A percentile compares a stretch with the other conserved stretches of the same genome.
Conservation (phyloP, 2,888 invertebrate genomes). For the Nymphalis urticae region DNA sequence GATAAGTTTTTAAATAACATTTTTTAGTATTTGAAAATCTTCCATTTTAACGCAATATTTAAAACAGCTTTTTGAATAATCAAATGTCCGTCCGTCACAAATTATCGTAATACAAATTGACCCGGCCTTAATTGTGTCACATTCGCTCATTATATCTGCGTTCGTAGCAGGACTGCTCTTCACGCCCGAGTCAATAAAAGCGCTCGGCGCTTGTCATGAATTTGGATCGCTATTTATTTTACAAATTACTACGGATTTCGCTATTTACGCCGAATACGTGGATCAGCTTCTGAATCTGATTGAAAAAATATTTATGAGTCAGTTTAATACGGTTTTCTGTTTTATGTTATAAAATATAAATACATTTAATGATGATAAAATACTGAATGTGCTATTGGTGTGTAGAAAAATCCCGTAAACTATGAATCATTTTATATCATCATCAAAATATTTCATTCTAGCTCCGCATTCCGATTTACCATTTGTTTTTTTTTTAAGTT, state of each 20-base stretch:
- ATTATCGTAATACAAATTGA: slow-evolving; percentile 23
- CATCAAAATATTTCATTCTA: no score
- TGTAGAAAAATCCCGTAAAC: no score
- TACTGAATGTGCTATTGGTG: no score
- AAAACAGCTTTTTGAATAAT: neutral
- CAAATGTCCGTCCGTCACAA: neutral
- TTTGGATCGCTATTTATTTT: slow-evolving; percentile 19
- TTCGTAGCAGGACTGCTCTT: slow-evolving; percentile 25
- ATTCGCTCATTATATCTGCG: slow-evolving; percentile 32
- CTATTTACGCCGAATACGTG: slow-evolving; percentile 14
- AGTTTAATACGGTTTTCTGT: neutral
- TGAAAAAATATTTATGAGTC: neutral
- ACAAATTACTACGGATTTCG: slow-evolving; percentile 15
- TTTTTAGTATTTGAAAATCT: no score
- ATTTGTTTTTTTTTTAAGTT: no score
- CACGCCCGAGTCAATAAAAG: slow-evolving; percentile 24
- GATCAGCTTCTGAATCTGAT: slow-evolving; percentile 10
- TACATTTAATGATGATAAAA: no score
- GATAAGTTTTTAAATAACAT: no score
- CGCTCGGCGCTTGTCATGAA: slow-evolving; percentile 13
- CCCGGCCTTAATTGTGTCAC: slow-evolving; percentile 33
- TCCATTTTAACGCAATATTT: neutral
- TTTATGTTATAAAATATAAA: neutral
- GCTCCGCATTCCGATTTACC: no score
- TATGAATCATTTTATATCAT: no score